These are phyloP conservation scores for Caenorhabditis remanei DNA, from an alignment of 1,140 invertebrate species.

Conservation along the genomic window DNA sequence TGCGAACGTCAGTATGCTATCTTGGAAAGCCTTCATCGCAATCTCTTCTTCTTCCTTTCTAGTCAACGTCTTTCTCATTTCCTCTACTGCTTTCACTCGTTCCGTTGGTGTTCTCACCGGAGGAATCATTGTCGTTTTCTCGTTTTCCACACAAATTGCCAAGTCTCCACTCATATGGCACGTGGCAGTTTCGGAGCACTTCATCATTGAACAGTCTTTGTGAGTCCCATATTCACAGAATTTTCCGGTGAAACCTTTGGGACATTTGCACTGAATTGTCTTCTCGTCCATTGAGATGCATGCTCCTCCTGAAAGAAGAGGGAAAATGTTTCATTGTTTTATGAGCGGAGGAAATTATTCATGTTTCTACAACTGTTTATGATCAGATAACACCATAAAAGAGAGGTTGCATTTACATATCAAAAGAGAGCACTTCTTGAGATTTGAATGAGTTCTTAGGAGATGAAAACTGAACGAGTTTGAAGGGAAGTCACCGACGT, in stretches of 20 bases:
- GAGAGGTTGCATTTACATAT: neutral
- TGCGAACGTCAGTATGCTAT: no score
- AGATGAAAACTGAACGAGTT: no score
- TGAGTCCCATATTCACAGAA: conserved; percentile 1
- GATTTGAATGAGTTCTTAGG: neutral
- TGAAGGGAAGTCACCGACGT: neutral
- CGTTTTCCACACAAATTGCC: conserved; percentile 24
- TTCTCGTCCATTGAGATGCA: conserved; percentile 31
- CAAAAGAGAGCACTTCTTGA: neutral
- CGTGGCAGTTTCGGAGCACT: neutral
- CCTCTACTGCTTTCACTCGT: neutral
- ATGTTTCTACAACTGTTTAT: conserved; percentile 13
- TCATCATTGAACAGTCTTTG: conserved; percentile 8
- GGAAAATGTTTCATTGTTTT: conserved; percentile 13
- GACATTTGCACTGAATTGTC: conserved; percentile 41
- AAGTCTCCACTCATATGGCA: neutral
- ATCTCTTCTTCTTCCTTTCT: neutral
- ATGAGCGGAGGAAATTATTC: neutral
- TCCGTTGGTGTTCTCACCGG: neutral
- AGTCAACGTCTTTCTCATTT: neutral
- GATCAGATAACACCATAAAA: conserved; percentile 29
- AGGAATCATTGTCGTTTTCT: neutral
- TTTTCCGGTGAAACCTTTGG: neutral
- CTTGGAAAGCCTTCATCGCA: no score
- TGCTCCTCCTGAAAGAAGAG: neutral